These are phyloP conservation scores for Pelobates fuscus DNA, from an alignment of 2,113 vertebrate genomes.

Conservation along the genomic window DNA sequence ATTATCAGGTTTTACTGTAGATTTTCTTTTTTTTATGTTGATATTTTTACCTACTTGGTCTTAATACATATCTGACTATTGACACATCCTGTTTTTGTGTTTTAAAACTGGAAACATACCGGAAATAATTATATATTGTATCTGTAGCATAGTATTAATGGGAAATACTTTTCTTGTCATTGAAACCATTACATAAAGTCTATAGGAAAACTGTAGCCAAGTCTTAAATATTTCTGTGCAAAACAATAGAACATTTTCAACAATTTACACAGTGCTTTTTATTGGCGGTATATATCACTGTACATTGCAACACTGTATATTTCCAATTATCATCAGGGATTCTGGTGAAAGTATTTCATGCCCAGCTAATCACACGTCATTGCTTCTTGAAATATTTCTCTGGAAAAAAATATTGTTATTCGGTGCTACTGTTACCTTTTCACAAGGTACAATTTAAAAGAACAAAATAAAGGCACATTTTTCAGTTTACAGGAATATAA, in stretches of 20 bases:
- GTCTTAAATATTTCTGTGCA: conserved; percentile 33
- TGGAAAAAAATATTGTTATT: conserved; percentile 29
- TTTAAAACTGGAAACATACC: conserved; percentile 31
- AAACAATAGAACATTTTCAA: conserved; percentile 16
- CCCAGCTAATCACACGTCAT: conserved; percentile 39
- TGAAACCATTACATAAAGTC: conserved; percentile 23
- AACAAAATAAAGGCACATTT: conserved; percentile 32
- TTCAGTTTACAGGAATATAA: conserved; percentile 37
- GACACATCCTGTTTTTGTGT: too few relatives aligned
- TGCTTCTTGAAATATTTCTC: conserved; percentile 37
- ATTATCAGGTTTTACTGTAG: too few relatives aligned
- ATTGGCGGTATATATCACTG: conserved; percentile 34
- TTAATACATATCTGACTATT: too few relatives aligned
- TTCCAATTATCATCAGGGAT: conserved; percentile 41
- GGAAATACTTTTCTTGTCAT: conserved; percentile 32
- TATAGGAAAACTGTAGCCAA: conserved; percentile 32
- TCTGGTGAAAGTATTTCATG: conserved; percentile 35
- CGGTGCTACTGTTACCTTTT: conserved; percentile 36
- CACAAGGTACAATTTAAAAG: conserved; percentile 23
- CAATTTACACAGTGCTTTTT: conserved; percentile 34
- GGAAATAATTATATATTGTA: conserved; percentile 18
- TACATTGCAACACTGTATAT: conserved; percentile 27
- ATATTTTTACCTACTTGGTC: too few relatives aligned
- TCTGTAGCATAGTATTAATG: conserved; percentile 14
- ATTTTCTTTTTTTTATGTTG: too few relatives aligned